phyloP scores from a whole-genome alignment of 2,888 invertebrate genomes.

The Melinopterus prodromus region DNA sequence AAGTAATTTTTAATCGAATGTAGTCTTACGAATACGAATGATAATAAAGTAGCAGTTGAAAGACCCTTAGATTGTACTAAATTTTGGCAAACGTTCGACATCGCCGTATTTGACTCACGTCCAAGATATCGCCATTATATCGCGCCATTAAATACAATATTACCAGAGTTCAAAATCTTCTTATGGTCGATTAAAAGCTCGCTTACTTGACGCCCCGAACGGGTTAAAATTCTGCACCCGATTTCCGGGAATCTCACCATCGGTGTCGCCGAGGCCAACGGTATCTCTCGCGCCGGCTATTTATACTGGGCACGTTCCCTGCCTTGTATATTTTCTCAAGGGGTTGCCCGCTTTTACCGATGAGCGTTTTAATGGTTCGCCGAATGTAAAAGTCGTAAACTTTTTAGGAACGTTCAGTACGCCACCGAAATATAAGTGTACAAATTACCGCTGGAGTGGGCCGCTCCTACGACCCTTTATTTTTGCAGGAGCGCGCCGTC shows the following conservation, averaged over 20 bases:
- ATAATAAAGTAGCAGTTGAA: no score
- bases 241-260: neutral
- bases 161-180: neutral
- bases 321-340: slow-evolving; percentile 37
- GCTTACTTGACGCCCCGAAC: slow-evolving; percentile 5
- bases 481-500: neutral
- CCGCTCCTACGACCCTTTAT: slow-evolving; percentile 1
- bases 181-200: slow-evolving; percentile 6
- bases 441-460: slow-evolving; percentile 28
- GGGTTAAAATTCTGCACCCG: slow-evolving; percentile 18
- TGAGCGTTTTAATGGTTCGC: slow-evolving; percentile 42
- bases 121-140: neutral
- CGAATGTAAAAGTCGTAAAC: slow-evolving; percentile 40
- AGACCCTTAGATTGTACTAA: no score
- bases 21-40: no score
- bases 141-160: slow-evolving; percentile 24
- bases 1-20: no score
- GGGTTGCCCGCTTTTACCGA: slow-evolving; percentile 26
- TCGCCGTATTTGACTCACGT: neutral
- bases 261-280: neutral
- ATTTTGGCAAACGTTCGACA: no score
- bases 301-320: slow-evolving; percentile 39
- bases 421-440: slow-evolving; percentile 40
- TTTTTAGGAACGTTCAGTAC: slow-evolving; percentile 38
- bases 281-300: slow-evolving; percentile 22